These are phyloP conservation scores for Hemibagrus wyckioides DNA, from an alignment of 2,113 vertebrate genomes.

Conservation along the genomic window DNA sequence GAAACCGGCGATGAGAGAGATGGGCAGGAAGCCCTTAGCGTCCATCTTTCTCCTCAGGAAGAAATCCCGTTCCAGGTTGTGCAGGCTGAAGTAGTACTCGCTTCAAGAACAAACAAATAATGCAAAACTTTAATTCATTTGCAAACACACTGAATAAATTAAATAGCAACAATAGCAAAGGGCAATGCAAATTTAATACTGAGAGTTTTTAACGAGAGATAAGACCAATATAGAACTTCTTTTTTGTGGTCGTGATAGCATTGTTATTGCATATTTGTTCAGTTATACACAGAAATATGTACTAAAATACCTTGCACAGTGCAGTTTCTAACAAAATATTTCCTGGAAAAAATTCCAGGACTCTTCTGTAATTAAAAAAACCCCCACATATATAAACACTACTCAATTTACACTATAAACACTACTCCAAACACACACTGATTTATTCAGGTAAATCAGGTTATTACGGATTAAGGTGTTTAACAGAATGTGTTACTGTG, in stretches of 20 bases:
- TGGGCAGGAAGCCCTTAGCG: constrained; percentile 86
- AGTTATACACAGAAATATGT: background rate
- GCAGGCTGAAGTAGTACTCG: constrained; percentile 97
- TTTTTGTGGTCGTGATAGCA: background rate
- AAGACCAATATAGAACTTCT: background rate
- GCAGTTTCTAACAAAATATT: background rate
- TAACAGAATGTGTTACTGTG: background rate
- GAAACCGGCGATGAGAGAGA: constrained; percentile 93
- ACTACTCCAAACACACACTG: background rate
- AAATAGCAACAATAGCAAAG: background rate
- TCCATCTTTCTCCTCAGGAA: constrained; percentile 98
- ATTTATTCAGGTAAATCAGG: background rate
- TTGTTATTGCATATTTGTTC: background rate
- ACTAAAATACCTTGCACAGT: background rate
- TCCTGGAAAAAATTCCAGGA: background rate
- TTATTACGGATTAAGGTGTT: background rate
- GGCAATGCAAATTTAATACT: background rate
- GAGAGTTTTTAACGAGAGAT: background rate
- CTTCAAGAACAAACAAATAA: constrained; percentile 63
- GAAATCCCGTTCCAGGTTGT: constrained; percentile 96
- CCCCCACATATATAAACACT: background rate
- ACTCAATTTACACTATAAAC: background rate
- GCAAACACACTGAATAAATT: background rate
- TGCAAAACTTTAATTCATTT: background rate
- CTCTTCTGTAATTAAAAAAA: background rate